Base-by-base conservation (phyloP, 2,888 invertebrate genomes). In the Latrodectus elegans region DNA sequence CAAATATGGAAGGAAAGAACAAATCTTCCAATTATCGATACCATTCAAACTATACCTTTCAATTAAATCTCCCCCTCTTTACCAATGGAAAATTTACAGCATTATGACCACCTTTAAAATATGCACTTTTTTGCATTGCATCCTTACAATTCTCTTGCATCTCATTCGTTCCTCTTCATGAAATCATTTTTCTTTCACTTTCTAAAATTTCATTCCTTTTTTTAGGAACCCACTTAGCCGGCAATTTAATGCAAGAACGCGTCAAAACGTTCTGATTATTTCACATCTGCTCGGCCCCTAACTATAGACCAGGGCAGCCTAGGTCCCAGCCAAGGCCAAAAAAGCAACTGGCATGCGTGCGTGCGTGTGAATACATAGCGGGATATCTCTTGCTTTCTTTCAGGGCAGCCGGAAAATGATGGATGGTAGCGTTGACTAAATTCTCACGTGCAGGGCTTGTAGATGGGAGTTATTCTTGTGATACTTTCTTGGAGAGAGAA, bases 211-310 rank as follows among this genome's bases (percentile, higher is more conserved):
- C 38, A 1, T 38, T 38, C 38, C 4, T 38, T 6, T 6, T 38
- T 38, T 38, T 38, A 38, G 38, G 6, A 38, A 38, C 38, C 38
- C 38, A 38, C 38, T 85, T 79, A 85, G 79, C 84, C 79, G 74
- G 64, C 85, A 80, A 80, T 80, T 80, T 80, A 65, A 86, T 86
- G 85, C 85, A 80, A 80, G 79, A 74, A 74, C 60, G 85, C 85
- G 76, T 65, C 75, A 65, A 80, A 80, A 52, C 79, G 53, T 38
- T n/a, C 85, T 86, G 85, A 86, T 86, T 86, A 86, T 72, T 38
- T 52, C 74, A 75, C 76, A 86, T 71, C 71, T 80, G 75, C 78
- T 78, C 67, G 49, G 51, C 53, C 73, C 74, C 73, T 55, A 22
- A 11, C 38, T 52, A 26, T 15, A 17, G 53, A 60, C 51, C 51